Evolutionary conservation across 2,797 vertebrate genomes (phyloP), one percentile per base, ranked within the genome.

Genomic region (Sphenopsis melanotis): DNA sequence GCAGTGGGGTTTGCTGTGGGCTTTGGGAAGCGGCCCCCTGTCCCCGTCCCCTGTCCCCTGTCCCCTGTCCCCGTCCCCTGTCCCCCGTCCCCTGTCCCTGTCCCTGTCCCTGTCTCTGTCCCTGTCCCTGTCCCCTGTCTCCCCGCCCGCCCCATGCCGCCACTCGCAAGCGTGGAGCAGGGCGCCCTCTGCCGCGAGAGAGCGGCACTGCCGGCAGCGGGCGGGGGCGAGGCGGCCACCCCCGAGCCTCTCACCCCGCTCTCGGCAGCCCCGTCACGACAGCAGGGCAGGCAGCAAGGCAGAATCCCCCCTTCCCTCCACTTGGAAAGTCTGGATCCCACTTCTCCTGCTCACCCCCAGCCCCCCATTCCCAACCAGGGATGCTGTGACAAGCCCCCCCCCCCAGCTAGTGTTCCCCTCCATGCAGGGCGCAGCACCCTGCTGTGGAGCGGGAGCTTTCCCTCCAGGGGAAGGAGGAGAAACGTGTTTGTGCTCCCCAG

Each of bases 391-490:
- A 23, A 61, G 15, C 8, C 12, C 50, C 61, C 53, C 8, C 12
- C 50, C 61, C 53, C 42, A 32, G 0, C 3, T 1, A 12, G 44
- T 32, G 64, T 68, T 12, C 34, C 49, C 41, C 52, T 75, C 49
- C 42, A 2, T 6, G 34, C 4, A 32, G 80, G 42, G 87, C 42
- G 47, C 81, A 76, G 78, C 57, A 52, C 24, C 24, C 49, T 66
- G 41, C 20, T 34, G 12, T 49, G 56, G 34, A 77, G 32, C 5
- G 4, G 72, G 37, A 70, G 46, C 27, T 87, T 81, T 41, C 32
- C 52, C 87, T 61, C 22, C 59, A 59, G 89, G 95, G 93, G n/a
- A 91, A 95, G 91, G 87, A 94, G 96, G 89, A 75, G 79, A 83
- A 93, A 80, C 36, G 3, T 86, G 89, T 94, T 93, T 88, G 77